A percentile compares a stretch with the other conserved stretches of the same genome.
Evolutionary conservation across 2,888 invertebrate genomes (phyloP).

Genomic region (Dolichomitus sp.): DNA sequence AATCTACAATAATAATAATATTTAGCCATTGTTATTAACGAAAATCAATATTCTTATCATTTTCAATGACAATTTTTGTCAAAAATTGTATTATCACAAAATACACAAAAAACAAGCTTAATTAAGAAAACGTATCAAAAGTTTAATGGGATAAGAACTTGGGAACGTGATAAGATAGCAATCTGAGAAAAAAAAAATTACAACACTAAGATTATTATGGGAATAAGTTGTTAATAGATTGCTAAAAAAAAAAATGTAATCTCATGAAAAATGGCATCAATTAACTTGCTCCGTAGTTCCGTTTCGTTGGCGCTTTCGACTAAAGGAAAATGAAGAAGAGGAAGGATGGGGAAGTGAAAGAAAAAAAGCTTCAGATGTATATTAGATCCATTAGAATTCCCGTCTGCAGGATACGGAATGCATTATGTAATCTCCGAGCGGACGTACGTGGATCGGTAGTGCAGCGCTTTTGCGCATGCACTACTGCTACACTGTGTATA

Average conservation of each 20-base stretch:
- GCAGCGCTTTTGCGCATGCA: constrained; percentile 46
- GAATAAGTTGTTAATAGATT: not conserved
- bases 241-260: not conserved
- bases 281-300: constrained; percentile 2
- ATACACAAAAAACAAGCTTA: no score
- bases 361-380: constrained; percentile 51
- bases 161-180: no score
- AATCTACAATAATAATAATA: no score
- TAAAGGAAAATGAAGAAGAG: not conserved
- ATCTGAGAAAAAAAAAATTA: no score
- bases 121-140: no score
- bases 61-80: no score
- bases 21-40: no score
- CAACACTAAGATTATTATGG: no score
- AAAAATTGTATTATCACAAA: no score
- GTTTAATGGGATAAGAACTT: no score
- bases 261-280: not conserved
- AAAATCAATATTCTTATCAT: no score
- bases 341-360: constrained; percentile 34
- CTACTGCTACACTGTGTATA: not conserved
- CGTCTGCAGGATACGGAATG: constrained; percentile 68
- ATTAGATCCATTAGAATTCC: constrained; percentile 66
- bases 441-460: constrained; percentile 69
- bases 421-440: constrained; percentile 72
- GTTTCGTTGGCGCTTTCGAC: constrained; percentile 11